Percentiles rank a stretch among this genome's conserved stretches.
Conservation (phyloP, 2,113 vertebrate species). For the Malaclemys terrapin region DNA sequence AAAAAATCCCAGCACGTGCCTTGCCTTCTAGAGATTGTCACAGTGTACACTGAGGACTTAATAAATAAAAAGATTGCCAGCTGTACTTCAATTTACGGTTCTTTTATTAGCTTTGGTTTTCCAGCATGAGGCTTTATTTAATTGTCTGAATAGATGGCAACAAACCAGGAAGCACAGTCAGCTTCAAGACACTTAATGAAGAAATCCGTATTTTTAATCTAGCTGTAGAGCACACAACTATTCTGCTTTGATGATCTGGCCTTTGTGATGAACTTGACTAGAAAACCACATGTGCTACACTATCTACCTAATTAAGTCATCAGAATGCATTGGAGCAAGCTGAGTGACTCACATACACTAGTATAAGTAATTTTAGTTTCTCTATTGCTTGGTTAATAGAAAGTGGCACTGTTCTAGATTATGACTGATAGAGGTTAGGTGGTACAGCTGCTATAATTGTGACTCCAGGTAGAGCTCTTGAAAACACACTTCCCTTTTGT, state of each 20-base stretch:
- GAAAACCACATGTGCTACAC: slow-evolving; percentile 74
- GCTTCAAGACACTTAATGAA: slow-evolving; percentile 66
- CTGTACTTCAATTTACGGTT: slow-evolving; percentile 67
- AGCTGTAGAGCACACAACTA: slow-evolving; percentile 53
- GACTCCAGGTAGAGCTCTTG: slow-evolving; percentile 50
- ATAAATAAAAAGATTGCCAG: slow-evolving; percentile 74
- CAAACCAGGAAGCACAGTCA: slow-evolving; percentile 61
- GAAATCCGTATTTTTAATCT: slow-evolving; percentile 74
- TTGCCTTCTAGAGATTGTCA: slow-evolving; percentile 49
- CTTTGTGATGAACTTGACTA: slow-evolving; percentile 76
- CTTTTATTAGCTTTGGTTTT: slow-evolving; percentile 69
- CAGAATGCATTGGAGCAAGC: slow-evolving; percentile 78
- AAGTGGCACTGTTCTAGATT: slow-evolving; percentile 82
- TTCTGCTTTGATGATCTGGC: slow-evolving; percentile 68
- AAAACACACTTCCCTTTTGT: slow-evolving; percentile 5
- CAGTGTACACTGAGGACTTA: slow-evolving; percentile 51
- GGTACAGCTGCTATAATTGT: slow-evolving; percentile 69
- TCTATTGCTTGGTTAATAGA: slow-evolving; percentile 81
- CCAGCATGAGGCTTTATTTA: slow-evolving; percentile 64
- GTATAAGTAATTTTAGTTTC: slow-evolving; percentile 79
- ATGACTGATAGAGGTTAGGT: slow-evolving; percentile 82
- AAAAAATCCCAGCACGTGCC: not conserved
- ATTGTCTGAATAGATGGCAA: slow-evolving; percentile 73
- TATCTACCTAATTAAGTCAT: slow-evolving; percentile 81
- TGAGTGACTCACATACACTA: slow-evolving; percentile 67